Evolutionary conservation across 1,140 invertebrate genomes (phyloP).

Genomic region (Drosophila pallidifrons): DNA sequence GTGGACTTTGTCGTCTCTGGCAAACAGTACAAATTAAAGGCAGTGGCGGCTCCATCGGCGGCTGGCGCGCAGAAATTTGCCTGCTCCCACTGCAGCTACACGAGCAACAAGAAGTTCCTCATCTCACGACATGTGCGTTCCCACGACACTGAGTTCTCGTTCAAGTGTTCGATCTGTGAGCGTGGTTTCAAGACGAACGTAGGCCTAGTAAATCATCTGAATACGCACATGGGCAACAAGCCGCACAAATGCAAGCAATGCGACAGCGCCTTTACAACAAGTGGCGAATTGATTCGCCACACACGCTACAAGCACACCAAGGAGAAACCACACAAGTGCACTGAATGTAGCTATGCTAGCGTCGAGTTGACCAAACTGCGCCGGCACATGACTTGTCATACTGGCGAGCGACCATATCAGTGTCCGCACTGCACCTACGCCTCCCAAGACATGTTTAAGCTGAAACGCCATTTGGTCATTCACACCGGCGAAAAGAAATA

Average conservation of each 20-base stretch:
- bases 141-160: conserved; percentile 97
- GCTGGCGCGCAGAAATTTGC: conserved; percentile 91
- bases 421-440: conserved; percentile 99
- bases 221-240: conserved; percentile 98
- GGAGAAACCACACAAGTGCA: conserved; percentile 97
- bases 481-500: conserved; percentile 95
- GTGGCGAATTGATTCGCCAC: conserved; percentile 96
- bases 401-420: conserved; percentile 89
- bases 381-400: conserved; percentile 97
- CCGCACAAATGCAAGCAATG: conserved; percentile 98
- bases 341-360: conserved; percentile 97
- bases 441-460: conserved; percentile 98
- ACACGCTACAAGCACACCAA: conserved; percentile 97
- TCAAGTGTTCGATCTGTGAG: conserved; percentile 96
- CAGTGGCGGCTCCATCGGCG: conserved; percentile 71
- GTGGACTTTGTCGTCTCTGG: conserved; percentile 44
- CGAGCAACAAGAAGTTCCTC: conserved; percentile 94
- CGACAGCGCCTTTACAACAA: conserved; percentile 97
- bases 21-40: conserved; percentile 55
- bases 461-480: conserved; percentile 97
- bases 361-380: conserved; percentile 97
- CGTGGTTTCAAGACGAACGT: conserved; percentile 97
- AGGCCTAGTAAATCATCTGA: conserved; percentile 97
- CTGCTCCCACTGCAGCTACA: conserved; percentile 96
- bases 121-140: conserved; percentile 97